Conservation (phyloP, 2,797 vertebrate genomes). For the Notamacropus eugenii region DNA sequence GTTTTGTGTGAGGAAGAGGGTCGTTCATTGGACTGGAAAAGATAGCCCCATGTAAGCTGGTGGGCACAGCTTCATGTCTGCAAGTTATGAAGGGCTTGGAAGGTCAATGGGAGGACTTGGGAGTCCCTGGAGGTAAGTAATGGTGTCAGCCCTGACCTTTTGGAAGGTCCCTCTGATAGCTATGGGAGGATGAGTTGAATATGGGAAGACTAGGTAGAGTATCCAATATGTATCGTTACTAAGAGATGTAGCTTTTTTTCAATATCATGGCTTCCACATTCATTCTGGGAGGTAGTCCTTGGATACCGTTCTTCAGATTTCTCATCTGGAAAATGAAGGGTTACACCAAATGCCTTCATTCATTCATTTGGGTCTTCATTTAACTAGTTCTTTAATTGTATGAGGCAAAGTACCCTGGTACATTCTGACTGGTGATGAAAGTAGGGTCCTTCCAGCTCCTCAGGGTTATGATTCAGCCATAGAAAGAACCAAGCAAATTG, state of each 20-base stretch:
- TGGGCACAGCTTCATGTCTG: background rate
- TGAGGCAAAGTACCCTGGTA: background rate
- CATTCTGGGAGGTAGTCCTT: background rate
- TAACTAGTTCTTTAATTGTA: background rate
- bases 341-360: background rate
- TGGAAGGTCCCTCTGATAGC: background rate
- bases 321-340: background rate
- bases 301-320: background rate
- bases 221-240: background rate
- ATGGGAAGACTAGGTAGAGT: background rate
- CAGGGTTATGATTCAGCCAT: background rate
- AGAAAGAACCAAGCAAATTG: background rate
- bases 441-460: background rate
- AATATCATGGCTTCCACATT: too few species aligned
- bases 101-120: background rate
- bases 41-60: background rate
- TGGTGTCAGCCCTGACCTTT: background rate
- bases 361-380: background rate
- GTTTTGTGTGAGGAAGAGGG: background rate
- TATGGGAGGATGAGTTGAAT: too few species aligned
- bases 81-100: background rate
- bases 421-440: background rate
- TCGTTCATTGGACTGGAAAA: background rate
- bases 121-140: background rate
- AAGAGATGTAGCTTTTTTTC: background rate